Conservation (phyloP, 2,113 vertebrate species). For the Lipotes vexillifer region DNA sequence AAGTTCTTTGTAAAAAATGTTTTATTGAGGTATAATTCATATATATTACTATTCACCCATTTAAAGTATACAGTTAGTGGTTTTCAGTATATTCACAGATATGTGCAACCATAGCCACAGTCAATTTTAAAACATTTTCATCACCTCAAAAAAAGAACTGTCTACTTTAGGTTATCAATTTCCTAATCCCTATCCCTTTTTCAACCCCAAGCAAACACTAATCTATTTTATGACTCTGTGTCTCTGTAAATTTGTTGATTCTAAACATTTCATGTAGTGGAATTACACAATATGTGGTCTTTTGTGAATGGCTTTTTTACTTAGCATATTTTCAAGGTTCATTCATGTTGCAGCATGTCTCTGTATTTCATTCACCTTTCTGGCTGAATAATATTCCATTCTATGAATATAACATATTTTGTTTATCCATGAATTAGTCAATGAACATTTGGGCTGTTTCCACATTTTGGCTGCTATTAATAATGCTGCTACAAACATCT, state of each 20-base stretch:
- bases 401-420: too few species aligned
- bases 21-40: background rate
- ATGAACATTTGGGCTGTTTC: background rate
- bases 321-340: background rate
- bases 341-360: background rate
- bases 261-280: too few species aligned
- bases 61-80: background rate
- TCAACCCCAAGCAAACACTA: background rate
- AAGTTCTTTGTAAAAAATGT: background rate
- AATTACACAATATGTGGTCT: too few species aligned
- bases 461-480: background rate
- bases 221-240: too few species aligned
- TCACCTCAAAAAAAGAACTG: background rate
- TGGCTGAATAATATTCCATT: background rate
- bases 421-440: too few species aligned
- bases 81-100: background rate
- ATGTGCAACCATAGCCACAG: background rate
- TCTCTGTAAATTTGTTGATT: too few species aligned
- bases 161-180: background rate
- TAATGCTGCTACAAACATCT: background rate
- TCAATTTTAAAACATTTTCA: background rate
- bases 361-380: background rate
- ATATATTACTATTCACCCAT: background rate
- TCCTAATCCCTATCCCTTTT: background rate
- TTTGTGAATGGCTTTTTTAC: background rate